Conservation (phyloP, 2,797 vertebrate species). For the Tenualosa ilisha region DNA sequence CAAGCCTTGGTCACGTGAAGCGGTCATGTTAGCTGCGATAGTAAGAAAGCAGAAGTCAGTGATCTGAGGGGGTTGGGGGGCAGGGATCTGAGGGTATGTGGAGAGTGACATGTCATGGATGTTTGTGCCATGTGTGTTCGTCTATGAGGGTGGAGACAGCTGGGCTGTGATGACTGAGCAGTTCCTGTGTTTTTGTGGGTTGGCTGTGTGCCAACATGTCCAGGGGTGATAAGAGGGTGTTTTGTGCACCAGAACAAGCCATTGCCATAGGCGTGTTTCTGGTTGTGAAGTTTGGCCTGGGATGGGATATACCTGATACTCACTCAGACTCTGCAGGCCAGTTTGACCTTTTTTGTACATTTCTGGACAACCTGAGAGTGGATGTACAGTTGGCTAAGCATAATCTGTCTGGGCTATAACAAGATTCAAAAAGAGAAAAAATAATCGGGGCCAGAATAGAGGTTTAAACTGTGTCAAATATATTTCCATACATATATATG, state of each 20-base stretch:
- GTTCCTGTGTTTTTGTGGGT: slow-evolving; percentile 2
- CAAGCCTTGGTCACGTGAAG: neutral
- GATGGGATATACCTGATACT: no score
- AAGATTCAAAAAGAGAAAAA: neutral
- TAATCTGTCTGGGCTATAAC: neutral
- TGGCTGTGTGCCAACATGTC: neutral
- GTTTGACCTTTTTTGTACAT: neutral
- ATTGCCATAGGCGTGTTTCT: neutral
- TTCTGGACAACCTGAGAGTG: neutral
- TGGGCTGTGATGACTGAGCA: neutral
- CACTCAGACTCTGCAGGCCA: no score
- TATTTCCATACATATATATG: no score
- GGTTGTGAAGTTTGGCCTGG: neutral
- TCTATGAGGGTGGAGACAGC: neutral
- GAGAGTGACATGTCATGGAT: neutral
- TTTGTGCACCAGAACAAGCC: neutral
- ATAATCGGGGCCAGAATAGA: no score
- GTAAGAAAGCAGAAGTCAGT: neutral
- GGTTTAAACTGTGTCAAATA: no score
- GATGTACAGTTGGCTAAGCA: neutral
- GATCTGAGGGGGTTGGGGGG: neutral
- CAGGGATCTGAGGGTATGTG: no score
- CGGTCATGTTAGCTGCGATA: neutral
- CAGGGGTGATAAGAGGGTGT: no score
- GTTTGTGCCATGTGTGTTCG: neutral